A percentile compares a stretch with the other conserved stretches of the same genome.
phyloP scores from a whole-genome alignment of 2,113 vertebrate species.

The Prinia subflava region DNA sequence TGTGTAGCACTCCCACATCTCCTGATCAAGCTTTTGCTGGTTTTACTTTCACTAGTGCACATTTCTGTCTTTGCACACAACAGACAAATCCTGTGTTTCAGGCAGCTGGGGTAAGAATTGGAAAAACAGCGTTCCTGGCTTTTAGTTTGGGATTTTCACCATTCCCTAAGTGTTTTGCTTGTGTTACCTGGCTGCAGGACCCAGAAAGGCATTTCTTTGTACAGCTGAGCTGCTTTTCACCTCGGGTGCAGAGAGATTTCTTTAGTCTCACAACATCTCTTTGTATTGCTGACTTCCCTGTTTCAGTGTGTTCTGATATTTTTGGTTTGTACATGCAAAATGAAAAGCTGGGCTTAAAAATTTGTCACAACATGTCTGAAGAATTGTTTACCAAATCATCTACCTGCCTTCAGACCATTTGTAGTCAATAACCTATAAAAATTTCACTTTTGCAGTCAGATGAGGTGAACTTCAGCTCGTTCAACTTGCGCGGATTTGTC shows the following conservation, averaged over 20 bases:
- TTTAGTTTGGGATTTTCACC: background rate
- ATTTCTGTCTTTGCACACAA: background rate
- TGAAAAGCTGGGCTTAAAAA: background rate
- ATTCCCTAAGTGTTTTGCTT: background rate
- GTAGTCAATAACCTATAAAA: background rate
- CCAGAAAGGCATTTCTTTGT: background rate
- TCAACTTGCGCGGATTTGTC: background rate
- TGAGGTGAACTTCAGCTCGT: background rate
- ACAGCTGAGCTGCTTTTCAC: background rate
- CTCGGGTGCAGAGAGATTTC: background rate
- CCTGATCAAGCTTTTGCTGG: background rate
- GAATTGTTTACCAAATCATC: background rate
- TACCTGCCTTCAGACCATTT: background rate
- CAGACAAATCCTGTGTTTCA: rapidly evolving
- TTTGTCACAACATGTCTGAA: background rate
- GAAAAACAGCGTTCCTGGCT: background rate
- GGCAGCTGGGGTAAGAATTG: background rate
- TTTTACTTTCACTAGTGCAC: background rate
- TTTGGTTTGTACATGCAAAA: background rate
- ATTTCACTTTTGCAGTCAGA: background rate
- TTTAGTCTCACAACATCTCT: background rate
- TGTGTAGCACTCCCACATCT: background rate
- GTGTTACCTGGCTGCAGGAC: background rate
- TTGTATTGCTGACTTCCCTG: background rate
- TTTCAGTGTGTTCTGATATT: background rate